These are phyloP conservation scores for Tretioscincus oriximinensis DNA, from an alignment of 2,113 vertebrate genomes.

Conservation along the genomic window DNA sequence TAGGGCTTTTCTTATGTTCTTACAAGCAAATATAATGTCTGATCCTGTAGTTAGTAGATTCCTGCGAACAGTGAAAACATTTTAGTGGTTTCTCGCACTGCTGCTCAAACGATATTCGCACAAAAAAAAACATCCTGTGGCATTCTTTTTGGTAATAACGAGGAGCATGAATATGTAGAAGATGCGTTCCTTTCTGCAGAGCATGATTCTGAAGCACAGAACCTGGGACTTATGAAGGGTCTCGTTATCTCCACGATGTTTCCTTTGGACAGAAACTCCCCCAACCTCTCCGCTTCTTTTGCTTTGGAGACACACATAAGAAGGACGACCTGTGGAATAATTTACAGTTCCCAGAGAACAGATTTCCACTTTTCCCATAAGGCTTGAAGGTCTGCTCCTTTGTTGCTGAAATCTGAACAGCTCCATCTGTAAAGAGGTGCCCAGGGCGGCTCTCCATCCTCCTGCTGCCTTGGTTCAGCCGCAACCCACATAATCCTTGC, in stretches of 20 bases:
- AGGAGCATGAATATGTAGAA: not conserved
- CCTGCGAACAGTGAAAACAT: too few species aligned
- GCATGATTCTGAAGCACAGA: not conserved
- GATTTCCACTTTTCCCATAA: too few species aligned
- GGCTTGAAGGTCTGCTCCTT: not conserved
- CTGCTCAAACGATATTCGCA: not conserved
- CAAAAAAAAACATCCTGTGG: too few species aligned
- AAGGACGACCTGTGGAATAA: not conserved
- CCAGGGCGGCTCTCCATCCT: not conserved
- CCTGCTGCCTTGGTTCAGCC: not conserved
- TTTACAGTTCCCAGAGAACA: not conserved
- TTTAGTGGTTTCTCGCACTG: too few species aligned
- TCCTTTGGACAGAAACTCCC: not conserved
- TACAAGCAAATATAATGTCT: too few species aligned
- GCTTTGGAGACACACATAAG: not conserved
- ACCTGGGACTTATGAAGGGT: not conserved
- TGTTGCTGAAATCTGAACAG: not conserved
- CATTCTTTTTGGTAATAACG: not conserved
- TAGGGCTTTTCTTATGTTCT: too few species aligned
- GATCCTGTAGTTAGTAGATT: too few species aligned
- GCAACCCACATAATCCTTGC: not conserved
- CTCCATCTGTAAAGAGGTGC: not conserved
- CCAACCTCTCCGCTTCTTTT: not conserved
- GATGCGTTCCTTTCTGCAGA: not conserved
- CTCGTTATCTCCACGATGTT: too few species aligned